Conservation (phyloP, 2,113 vertebrate species). For the Istiophorus platypterus region DNA sequence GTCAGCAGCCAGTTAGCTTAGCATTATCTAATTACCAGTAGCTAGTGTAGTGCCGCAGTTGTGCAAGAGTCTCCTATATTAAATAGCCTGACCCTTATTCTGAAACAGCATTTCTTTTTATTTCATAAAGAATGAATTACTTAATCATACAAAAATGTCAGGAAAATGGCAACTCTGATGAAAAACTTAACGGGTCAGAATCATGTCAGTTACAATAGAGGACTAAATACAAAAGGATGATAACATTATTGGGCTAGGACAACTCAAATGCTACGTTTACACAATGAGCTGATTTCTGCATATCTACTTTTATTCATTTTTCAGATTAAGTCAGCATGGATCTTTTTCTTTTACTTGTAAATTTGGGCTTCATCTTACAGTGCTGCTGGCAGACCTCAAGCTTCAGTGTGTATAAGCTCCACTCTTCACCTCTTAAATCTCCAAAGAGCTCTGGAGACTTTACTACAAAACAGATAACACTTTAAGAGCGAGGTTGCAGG, state of each 20-base stretch:
- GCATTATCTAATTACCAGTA: too few relatives aligned
- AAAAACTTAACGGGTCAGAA: neutral
- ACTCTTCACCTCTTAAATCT: conserved; percentile 57
- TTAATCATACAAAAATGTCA: neutral
- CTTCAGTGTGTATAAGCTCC: conserved; percentile 43
- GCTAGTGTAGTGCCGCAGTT: neutral
- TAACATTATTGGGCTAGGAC: conserved; percentile 1
- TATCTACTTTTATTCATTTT: conserved; percentile 34
- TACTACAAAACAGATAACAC: conserved; percentile 67
- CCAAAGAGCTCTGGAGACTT: conserved; percentile 70
- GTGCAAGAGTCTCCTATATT: neutral
- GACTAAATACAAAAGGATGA: neutral
- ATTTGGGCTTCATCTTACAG: conserved; percentile 51
- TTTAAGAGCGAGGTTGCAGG: conserved; percentile 57
- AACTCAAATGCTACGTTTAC: neutral
- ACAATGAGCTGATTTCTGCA: conserved; percentile 14
- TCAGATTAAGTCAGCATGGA: conserved; percentile 37
- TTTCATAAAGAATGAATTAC: conserved; percentile 12
- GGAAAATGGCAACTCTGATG: neutral
- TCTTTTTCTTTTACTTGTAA: conserved; percentile 47
- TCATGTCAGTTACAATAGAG: neutral
- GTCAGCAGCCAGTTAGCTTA: too few relatives aligned
- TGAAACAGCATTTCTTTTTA: neutral
- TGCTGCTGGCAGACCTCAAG: conserved; percentile 46
- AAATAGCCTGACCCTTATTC: neutral